Evolutionary conservation across 2,888 invertebrate species (phyloP).

Genomic region (Clitarchus hookeri): DNA sequence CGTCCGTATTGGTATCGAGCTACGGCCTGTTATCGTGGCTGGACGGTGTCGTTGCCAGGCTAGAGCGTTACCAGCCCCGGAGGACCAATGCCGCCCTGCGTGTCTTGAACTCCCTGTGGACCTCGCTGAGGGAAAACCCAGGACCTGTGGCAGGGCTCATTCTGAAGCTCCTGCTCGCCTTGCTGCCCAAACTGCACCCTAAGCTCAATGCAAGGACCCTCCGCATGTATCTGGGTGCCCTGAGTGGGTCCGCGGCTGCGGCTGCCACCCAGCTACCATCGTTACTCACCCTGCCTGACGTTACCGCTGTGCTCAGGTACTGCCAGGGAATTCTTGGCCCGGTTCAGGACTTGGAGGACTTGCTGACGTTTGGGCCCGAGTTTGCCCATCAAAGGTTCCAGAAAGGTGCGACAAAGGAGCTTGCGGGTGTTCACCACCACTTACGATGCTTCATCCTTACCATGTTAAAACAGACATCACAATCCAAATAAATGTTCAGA

Average conservation of each 20-base stretch:
- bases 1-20: neutral
- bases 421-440: neutral
- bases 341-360: neutral
- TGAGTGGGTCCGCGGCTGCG: neutral
- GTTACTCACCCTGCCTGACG: neutral
- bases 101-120: neutral
- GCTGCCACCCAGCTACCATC: neutral
- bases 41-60: neutral
- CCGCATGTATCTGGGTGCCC: neutral
- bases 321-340: neutral
- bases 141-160: neutral
- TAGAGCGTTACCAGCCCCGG: neutral
- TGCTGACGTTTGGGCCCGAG: neutral
- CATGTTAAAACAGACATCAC: neutral
- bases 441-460: neutral
- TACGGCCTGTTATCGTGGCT: slow-evolving; percentile 10
- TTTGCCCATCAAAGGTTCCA: neutral
- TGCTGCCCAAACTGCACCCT: neutral
- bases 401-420: neutral
- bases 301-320: neutral
- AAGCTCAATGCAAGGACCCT: neutral
- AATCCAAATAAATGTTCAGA: neutral
- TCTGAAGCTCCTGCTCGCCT: neutral
- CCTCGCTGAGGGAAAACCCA: neutral
- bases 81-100: neutral